These are phyloP conservation scores for Nestor notabilis DNA, from an alignment of 2,113 vertebrate genomes.

Conservation along the genomic window DNA sequence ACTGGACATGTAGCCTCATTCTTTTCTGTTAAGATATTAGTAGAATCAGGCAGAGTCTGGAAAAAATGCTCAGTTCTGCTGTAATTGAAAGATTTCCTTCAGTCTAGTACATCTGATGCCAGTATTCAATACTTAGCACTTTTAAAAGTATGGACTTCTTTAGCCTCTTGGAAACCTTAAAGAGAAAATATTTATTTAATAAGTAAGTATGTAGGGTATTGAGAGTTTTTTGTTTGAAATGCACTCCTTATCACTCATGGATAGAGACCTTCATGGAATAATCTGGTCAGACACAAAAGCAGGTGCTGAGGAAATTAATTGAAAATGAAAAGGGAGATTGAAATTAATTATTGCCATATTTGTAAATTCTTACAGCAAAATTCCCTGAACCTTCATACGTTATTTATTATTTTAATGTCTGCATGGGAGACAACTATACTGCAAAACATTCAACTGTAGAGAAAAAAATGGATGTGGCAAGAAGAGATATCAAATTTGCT, in stretches of 20 bases:
- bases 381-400: background rate
- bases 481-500: background rate
- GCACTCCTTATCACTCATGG: background rate
- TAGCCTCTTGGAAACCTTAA: background rate
- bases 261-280: background rate
- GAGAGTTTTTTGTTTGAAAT: constrained; percentile 1
- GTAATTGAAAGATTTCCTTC: background rate
- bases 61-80: background rate
- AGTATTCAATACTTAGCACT: background rate
- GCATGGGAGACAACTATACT: background rate
- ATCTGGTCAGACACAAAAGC: background rate
- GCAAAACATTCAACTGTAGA: background rate
- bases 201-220: background rate
- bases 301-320: background rate
- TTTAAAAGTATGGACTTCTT: background rate
- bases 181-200: background rate
- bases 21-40: background rate
- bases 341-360: background rate
- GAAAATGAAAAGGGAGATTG: background rate
- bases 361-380: background rate
- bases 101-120: background rate
- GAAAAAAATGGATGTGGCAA: background rate
- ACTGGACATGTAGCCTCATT: background rate
- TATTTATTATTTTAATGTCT: constrained; percentile 2
- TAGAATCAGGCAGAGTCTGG: background rate